Conservation (phyloP, 2,113 vertebrate genomes). For the Lycocorax pyrrhopterus region DNA sequence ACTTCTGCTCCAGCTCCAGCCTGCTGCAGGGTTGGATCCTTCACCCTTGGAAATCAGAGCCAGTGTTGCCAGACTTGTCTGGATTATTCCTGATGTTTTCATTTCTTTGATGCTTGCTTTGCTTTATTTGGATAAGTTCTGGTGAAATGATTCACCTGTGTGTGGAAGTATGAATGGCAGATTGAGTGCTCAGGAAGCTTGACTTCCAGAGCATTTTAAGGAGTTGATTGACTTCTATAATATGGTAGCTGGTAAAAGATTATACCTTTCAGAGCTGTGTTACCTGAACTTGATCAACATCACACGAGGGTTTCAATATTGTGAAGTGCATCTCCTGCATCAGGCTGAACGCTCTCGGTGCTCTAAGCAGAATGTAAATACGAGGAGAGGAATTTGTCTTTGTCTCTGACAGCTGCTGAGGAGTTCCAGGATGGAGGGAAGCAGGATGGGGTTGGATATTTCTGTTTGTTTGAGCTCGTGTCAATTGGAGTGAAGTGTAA, state of each 20-base stretch:
- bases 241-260: constrained; percentile 59
- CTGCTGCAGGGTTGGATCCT: neutral
- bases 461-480: neutral
- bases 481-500: neutral
- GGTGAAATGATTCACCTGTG: constrained; percentile 55
- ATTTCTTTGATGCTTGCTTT: constrained; percentile 46
- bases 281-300: constrained; percentile 44
- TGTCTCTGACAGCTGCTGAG: neutral
- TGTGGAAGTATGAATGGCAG: constrained; percentile 51
- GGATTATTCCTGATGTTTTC: constrained; percentile 34
- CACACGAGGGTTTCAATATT: constrained; percentile 29
- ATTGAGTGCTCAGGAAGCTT: constrained; percentile 43
- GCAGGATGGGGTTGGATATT: neutral
- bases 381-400: neutral
- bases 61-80: neutral
- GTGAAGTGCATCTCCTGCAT: constrained; percentile 22
- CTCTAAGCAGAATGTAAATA: neutral
- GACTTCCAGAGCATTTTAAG: constrained; percentile 46
- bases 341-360: neutral
- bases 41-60: neutral
- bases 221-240: constrained; percentile 47
- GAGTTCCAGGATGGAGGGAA: neutral
- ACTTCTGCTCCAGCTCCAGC: neutral
- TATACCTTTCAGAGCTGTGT: constrained; percentile 49
- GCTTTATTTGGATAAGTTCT: constrained; percentile 47